phyloP scores from a whole-genome alignment of 2,888 invertebrate genomes.

The Herminia tarsipennalis region DNA sequence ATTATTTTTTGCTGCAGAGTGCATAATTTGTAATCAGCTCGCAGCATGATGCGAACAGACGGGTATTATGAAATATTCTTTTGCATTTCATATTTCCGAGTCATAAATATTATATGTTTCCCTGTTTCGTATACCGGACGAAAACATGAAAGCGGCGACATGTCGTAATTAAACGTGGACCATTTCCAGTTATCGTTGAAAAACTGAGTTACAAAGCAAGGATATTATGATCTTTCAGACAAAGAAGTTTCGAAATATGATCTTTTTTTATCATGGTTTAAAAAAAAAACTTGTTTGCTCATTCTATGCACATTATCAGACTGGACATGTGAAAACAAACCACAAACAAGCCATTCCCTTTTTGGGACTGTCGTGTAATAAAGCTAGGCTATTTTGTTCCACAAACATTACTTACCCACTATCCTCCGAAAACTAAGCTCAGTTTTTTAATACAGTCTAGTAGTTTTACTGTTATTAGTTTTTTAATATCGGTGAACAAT shows the following conservation, averaged over 20 bases:
- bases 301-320: too few relatives aligned
- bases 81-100: constrained; percentile 1
- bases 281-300: too few relatives aligned
- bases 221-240: too few relatives aligned
- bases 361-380: not conserved
- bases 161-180: not conserved
- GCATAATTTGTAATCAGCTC: not conserved
- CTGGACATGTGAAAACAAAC: too few relatives aligned
- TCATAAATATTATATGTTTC: constrained; percentile 2
- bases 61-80: not conserved
- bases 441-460: not conserved
- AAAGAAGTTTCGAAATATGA: too few relatives aligned
- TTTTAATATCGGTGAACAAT: constrained; percentile 13
- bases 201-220: not conserved
- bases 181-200: not conserved
- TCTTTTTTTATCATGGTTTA: too few relatives aligned
- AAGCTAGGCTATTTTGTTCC: not conserved
- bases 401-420: too few relatives aligned
- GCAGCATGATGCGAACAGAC: not conserved
- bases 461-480: constrained; percentile 7
- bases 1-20: not conserved
- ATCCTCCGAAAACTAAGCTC: too few relatives aligned
- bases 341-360: too few relatives aligned
- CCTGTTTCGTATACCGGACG: not conserved
- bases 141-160: not conserved